Base-by-base conservation (phyloP, 2,113 vertebrate genomes). In the Scatophagus argus region DNA sequence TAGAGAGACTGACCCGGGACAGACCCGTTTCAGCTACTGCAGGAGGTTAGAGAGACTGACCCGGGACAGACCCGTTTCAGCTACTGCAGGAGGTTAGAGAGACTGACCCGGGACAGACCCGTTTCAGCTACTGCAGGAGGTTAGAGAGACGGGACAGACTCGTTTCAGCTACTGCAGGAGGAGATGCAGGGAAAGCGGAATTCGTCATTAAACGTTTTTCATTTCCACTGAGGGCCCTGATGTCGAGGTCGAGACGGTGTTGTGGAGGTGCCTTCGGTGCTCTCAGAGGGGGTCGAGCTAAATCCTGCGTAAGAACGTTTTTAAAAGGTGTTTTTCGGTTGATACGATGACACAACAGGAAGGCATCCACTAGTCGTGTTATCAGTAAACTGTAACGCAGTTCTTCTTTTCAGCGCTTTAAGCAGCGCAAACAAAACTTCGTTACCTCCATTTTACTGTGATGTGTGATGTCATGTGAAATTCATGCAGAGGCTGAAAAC, bases 1-100 rank as follows among this genome's bases (percentile, higher is more conserved):
- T 87, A 91, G 63, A 59, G 46, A 14, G 13, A 66, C 5, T 12
- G 27, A 44, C 69, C 70, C 29, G 38, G 34, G 38, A 60, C 23
- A 23, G 4, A n/a, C n/a, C n/a, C n/a, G n/a, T n/a, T n/a, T n/a
- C n/a, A n/a, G n/a, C n/a, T n/a, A n/a, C n/a, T n/a, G n/a, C n/a
- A n/a, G n/a, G n/a, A n/a, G 88, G 91, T 93, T 87, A 91, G 63
- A 59, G 46, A 14, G 13, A 66, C 5, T 12, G 27, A 44, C 69
- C 70, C 29, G 38, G 34, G 38, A 60, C 23, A 23, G 4, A n/a
- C n/a, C n/a, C n/a, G n/a, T n/a, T n/a, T n/a, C n/a, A n/a, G n/a
- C n/a, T n/a, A n/a, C n/a, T n/a, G n/a, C n/a, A n/a, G n/a, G n/a
- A n/a, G 88, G 91, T 93, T 87, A 91, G 63, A 59, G 46, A 14